These are phyloP conservation scores for Campaea margaritaria DNA, from an alignment of 2,888 invertebrate species.

Conservation along the genomic window DNA sequence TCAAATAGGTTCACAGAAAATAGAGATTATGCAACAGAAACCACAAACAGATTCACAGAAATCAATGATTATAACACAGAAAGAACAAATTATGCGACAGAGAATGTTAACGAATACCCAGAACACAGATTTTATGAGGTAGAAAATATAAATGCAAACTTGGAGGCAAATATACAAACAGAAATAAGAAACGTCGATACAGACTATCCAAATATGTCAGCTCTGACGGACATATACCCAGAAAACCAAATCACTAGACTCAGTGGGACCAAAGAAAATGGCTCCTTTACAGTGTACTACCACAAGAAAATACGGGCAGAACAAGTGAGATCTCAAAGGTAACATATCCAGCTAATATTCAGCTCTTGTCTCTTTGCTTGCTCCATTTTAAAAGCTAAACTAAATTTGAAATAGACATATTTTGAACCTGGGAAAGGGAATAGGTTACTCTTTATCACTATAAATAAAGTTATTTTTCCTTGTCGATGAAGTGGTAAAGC, in stretches of 20 bases:
- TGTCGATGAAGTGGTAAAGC: too few relatives aligned
- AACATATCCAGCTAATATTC: too few relatives aligned
- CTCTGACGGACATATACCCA: constrained; percentile 33
- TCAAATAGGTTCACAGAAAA: background rate
- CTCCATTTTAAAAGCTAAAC: too few relatives aligned
- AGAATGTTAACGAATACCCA: background rate
- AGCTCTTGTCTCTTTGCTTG: too few relatives aligned
- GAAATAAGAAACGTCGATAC: constrained; percentile 1
- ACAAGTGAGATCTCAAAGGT: constrained; percentile 46
- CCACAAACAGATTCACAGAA: background rate
- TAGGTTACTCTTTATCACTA: too few relatives aligned
- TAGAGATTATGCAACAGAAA: background rate
- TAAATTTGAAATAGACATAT: too few relatives aligned
- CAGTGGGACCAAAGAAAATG: background rate
- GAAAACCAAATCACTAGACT: constrained; percentile 21
- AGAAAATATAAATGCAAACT: background rate
- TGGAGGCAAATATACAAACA: background rate
- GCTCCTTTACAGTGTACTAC: constrained; percentile 49
- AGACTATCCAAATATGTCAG: constrained; percentile 35
- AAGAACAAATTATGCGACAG: background rate
- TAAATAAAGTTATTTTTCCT: too few relatives aligned
- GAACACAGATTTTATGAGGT: background rate
- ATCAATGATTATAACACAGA: background rate
- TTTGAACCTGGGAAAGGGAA: too few relatives aligned
- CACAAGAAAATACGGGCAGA: constrained; percentile 64